These are phyloP conservation scores for Plutomurus gul DNA, from an alignment of 1,140 invertebrate genomes.

Conservation along the genomic window DNA sequence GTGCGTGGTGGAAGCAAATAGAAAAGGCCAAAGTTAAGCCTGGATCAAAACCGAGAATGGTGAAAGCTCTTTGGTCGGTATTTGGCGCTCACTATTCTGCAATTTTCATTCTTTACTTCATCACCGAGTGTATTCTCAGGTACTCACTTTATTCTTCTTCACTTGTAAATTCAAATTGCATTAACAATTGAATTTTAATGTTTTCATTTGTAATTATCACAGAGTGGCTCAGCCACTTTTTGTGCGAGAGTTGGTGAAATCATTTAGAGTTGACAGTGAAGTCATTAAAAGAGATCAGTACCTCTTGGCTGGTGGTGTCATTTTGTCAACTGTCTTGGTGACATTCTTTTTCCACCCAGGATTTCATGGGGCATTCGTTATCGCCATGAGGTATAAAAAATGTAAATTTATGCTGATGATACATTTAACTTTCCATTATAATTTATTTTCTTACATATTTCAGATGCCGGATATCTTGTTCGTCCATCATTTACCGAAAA, in stretches of 20 bases:
- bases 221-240: constrained; percentile 43
- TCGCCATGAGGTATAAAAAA: constrained; percentile 76
- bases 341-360: constrained; percentile 38
- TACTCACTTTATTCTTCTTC: background rate
- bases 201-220: background rate
- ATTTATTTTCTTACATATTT: background rate
- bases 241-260: constrained; percentile 36
- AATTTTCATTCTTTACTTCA: background rate
- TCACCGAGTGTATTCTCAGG: background rate
- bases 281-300: constrained; percentile 10
- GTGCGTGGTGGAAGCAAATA: background rate
- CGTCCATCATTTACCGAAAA: constrained; percentile 81
- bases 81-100: background rate
- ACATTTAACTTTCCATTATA: background rate
- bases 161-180: background rate
- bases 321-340: constrained; percentile 30
- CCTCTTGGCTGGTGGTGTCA: constrained; percentile 40
- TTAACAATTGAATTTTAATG: background rate
- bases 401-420: background rate
- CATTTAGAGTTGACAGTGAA: background rate
- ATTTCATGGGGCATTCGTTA: constrained; percentile 58
- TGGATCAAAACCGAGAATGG: background rate
- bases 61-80: constrained; percentile 23
- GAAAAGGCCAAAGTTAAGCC: constrained; percentile 56
- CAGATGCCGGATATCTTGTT: constrained; percentile 75